Conservation (phyloP, 2,888 invertebrate genomes). For the Drosophila peninsularis region DNA sequence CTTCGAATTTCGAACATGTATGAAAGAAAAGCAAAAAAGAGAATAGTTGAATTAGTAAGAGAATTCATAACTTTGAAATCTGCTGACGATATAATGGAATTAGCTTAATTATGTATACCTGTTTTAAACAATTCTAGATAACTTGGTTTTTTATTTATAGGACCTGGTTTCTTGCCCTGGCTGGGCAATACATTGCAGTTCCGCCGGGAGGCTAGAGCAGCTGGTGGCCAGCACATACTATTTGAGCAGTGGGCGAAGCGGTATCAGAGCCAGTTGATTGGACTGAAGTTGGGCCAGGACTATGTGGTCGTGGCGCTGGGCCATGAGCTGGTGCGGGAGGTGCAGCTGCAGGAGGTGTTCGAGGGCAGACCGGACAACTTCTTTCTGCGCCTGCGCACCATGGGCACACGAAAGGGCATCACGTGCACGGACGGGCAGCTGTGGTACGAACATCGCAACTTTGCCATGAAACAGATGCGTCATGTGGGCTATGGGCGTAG, state of each 20-base stretch:
- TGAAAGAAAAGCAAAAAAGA: background rate
- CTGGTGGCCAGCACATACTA: constrained; percentile 86
- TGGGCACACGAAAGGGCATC: constrained; percentile 87
- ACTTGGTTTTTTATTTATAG: constrained; percentile 49
- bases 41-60: background rate
- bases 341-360: constrained; percentile 87
- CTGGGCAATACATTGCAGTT: constrained; percentile 83
- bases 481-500: constrained; percentile 86
- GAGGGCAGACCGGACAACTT: constrained; percentile 89
- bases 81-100: background rate
- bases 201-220: constrained; percentile 76
- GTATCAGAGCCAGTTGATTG: constrained; percentile 86
- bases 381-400: constrained; percentile 87
- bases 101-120: too few species aligned
- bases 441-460: constrained; percentile 87
- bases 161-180: constrained; percentile 83
- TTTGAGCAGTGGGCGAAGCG: constrained; percentile 85
- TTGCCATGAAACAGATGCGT: constrained; percentile 86
- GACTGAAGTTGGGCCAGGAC: constrained; percentile 86
- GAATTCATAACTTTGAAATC: background rate
- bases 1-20: too few species aligned
- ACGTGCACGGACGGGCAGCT: constrained; percentile 87
- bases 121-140: background rate
- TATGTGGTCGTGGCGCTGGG: constrained; percentile 86
- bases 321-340: constrained; percentile 85